Evolutionary conservation across 1,140 invertebrate species (phyloP), one percentile per base, ranked within the genome.

Genomic region (Calliphora vicina): DNA sequence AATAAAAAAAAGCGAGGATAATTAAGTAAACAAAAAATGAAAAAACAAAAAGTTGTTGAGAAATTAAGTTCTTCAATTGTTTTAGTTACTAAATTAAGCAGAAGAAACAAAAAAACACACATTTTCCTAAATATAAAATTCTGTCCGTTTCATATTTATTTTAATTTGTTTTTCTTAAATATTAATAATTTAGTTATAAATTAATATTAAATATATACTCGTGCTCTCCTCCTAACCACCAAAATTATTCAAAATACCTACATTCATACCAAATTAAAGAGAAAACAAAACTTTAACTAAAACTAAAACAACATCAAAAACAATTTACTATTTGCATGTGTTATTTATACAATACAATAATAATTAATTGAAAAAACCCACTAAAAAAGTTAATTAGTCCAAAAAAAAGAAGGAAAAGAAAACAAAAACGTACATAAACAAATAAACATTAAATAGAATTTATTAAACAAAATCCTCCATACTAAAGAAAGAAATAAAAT

Each of bases 1-100:
- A 71, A 20, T 72, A 82, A 20, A 73, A 73, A 26, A 9, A 25
- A 35, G 17, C 81, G 61, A 82, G 23, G 23, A 82, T 72, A 43
- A 29, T 71, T 67, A 67, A 29, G 25, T 27, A 35, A 81, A 81
- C 26, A 6, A 67, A 29, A 13, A 67, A 35, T n/a, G 17, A 29
- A 82, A 43, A 72, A 35, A 67, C 20, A 43, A 23, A 43, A 10
- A 35, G 23, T 35, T 80, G 25, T 26, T 45, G 17, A 67, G 9
- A 20, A 76, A 76, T 9, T 29, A 35, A 20, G 17, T 29, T 76
- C 27, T 42, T 29, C 12, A 29, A 1, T 20, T 67, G 1, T 20
- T 67, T 67, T 67, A 23, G 61, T 23, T 67, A 25, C 10, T 23
- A 67, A 67, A 67, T 67, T 67, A 67, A 67, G 61, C 6, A 67